Conservation (phyloP, 2,888 invertebrate genomes). For the Lysandra bellargus region DNA sequence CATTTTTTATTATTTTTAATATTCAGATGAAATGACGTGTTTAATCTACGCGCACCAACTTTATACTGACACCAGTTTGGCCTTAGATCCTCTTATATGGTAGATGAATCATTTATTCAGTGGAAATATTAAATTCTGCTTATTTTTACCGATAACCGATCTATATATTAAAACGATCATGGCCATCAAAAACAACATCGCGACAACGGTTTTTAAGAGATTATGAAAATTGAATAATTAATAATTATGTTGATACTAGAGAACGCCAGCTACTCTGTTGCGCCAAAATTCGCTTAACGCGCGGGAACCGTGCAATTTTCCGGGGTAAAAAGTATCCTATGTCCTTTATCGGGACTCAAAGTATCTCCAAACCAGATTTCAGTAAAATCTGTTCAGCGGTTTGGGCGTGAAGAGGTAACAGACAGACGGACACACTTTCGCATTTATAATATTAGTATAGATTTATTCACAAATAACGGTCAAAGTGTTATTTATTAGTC, state of each 20-base stretch:
- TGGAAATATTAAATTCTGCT: slow-evolving; percentile 43
- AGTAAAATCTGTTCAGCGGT: too few relatives aligned
- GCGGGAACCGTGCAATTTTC: too few relatives aligned
- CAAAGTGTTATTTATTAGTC: not conserved
- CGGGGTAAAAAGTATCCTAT: too few relatives aligned
- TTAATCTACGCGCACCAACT: slow-evolving; percentile 53
- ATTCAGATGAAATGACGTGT: slow-evolving; percentile 46
- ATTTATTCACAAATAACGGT: not conserved
- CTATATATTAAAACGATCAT: not conserved
- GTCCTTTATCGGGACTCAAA: too few relatives aligned
- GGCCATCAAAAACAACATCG: not conserved
- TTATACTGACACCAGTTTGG: slow-evolving; percentile 68
- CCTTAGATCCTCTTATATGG: slow-evolving; percentile 68
- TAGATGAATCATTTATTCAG: slow-evolving; percentile 47
- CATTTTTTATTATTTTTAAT: slow-evolving; percentile 39
- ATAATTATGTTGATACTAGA: not conserved
- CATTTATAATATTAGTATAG: too few relatives aligned
- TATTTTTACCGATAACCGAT: slow-evolving; percentile 33
- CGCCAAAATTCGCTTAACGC: too few relatives aligned
- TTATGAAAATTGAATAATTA: not conserved
- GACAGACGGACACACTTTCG: too few relatives aligned
- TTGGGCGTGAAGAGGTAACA: too few relatives aligned
- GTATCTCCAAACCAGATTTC: too few relatives aligned
- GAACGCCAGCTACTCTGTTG: too few relatives aligned
- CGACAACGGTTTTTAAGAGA: not conserved